Evolutionary conservation across 2,888 invertebrate genomes (phyloP).

Genomic region (Byasa hedistus): DNA sequence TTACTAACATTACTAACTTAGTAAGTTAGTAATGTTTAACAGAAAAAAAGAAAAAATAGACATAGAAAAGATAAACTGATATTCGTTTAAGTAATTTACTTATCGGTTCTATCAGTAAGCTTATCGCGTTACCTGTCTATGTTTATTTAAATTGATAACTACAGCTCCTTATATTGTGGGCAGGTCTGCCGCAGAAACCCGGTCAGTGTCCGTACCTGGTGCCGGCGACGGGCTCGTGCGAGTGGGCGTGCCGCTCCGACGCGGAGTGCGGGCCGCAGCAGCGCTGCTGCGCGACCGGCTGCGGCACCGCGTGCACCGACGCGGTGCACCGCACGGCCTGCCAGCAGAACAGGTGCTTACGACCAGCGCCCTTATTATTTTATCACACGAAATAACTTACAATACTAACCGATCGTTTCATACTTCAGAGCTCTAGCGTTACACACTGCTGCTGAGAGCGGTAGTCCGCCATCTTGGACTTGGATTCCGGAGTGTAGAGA

Average conservation of each 20-base stretch:
- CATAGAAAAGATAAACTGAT: no score
- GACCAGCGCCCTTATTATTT: constrained; percentile 31
- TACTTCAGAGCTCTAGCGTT: constrained; percentile 59
- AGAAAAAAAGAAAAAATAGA: no score
- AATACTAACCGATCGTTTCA: neutral
- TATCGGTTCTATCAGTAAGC: no score
- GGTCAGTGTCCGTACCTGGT: constrained; percentile 93
- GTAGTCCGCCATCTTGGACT: constrained; percentile 86
- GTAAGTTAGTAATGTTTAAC: no score
- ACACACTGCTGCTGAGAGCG: constrained; percentile 74
- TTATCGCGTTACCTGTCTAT: no score
- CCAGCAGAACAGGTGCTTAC: constrained; percentile 80
- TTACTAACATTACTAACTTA: no score
- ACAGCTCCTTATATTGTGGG: neutral
- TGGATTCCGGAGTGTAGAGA: constrained; percentile 87
- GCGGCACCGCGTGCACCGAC: constrained; percentile 89
- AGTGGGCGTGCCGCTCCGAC: constrained; percentile 88
- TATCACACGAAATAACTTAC: neutral
- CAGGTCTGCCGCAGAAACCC: constrained; percentile 83
- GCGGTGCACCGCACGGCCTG: constrained; percentile 87
- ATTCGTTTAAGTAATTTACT: no score
- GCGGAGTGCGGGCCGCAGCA: constrained; percentile 84
- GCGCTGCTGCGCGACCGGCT: constrained; percentile 92
- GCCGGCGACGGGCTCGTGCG: constrained; percentile 84
- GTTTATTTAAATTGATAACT: neutral